Conservation (phyloP, 2,888 invertebrate species). For the Danaus chrysippus region DNA sequence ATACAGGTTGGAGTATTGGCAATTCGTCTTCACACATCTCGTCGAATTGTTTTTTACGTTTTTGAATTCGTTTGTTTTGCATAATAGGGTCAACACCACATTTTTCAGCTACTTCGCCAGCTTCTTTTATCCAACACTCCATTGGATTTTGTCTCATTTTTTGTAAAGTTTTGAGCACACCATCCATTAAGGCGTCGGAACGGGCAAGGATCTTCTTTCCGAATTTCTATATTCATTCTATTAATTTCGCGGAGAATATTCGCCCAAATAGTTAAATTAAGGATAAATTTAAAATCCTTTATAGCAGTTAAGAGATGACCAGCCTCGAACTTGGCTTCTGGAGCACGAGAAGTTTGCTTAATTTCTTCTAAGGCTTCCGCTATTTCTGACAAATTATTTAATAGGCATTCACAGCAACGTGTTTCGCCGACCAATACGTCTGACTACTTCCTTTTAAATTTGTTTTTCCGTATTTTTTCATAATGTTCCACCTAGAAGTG, state of each 20-base stretch:
- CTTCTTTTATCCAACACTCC: slow-evolving; percentile 32
- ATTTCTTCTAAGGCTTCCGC: too few relatives aligned
- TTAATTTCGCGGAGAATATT: slow-evolving; percentile 34
- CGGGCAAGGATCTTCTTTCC: slow-evolving; percentile 27
- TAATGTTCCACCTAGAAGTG: slow-evolving; percentile 33
- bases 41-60: too few relatives aligned
- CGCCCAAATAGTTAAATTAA: slow-evolving; percentile 32
- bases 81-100: slow-evolving; percentile 27
- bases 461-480: slow-evolving; percentile 30
- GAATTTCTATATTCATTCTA: slow-evolving; percentile 30
- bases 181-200: slow-evolving; percentile 27
- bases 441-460: slow-evolving; percentile 32
- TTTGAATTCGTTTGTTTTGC: slow-evolving; percentile 25
- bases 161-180: slow-evolving; percentile 31
- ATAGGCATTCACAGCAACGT: slow-evolving; percentile 31
- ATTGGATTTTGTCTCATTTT: slow-evolving; percentile 33
- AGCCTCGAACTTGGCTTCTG: too few relatives aligned
- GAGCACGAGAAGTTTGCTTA: too few relatives aligned
- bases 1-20: too few relatives aligned
- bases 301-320: slow-evolving; percentile 29
- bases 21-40: too few relatives aligned
- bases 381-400: too few relatives aligned
- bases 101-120: slow-evolving; percentile 30
- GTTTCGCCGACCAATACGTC: slow-evolving; percentile 33
- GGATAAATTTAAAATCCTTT: slow-evolving; percentile 31